These are phyloP conservation scores for Aulostomus chinensis DNA, from an alignment of 2,797 vertebrate species.

Conservation along the genomic window DNA sequence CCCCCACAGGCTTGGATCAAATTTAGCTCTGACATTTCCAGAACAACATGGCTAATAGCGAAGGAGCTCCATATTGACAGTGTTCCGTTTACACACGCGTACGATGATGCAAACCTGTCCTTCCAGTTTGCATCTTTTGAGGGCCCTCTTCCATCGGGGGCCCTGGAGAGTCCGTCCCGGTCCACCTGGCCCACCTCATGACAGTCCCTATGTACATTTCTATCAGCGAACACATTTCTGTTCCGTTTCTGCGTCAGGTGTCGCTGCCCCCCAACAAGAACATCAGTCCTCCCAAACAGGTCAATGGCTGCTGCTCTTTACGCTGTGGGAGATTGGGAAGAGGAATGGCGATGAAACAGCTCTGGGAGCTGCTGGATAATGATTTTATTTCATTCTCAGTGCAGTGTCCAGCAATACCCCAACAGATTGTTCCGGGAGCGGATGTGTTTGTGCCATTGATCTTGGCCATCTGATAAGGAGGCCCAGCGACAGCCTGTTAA, in stretches of 20 bases:
- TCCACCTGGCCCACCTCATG: too few species aligned
- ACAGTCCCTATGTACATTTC: background rate
- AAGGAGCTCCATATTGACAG: too few species aligned
- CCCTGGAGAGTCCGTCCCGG: too few species aligned
- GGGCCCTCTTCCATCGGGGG: too few species aligned
- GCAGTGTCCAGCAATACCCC: constrained; percentile 38
- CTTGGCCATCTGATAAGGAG: constrained; percentile 72
- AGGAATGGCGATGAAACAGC: constrained; percentile 41
- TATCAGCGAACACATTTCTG: background rate
- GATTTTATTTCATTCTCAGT: constrained; percentile 62
- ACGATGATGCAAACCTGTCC: too few species aligned
- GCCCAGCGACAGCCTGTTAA: constrained; percentile 78
- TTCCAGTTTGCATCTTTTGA: too few species aligned
- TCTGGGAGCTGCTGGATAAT: constrained; percentile 45
- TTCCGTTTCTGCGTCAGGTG: background rate
- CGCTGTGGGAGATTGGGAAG: constrained; percentile 30
- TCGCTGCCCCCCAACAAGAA: constrained; percentile 1
- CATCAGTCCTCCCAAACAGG: constrained; percentile 35
- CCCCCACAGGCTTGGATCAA: too few species aligned
- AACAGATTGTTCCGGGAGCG: constrained; percentile 47
- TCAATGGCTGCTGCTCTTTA: constrained; percentile 42
- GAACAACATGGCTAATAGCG: too few species aligned
- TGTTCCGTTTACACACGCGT: too few species aligned
- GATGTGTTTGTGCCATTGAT: constrained; percentile 76
- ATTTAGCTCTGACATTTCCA: too few species aligned